phyloP scores from a whole-genome alignment of 2,797 vertebrate species.

The Okamejei kenojei region DNA sequence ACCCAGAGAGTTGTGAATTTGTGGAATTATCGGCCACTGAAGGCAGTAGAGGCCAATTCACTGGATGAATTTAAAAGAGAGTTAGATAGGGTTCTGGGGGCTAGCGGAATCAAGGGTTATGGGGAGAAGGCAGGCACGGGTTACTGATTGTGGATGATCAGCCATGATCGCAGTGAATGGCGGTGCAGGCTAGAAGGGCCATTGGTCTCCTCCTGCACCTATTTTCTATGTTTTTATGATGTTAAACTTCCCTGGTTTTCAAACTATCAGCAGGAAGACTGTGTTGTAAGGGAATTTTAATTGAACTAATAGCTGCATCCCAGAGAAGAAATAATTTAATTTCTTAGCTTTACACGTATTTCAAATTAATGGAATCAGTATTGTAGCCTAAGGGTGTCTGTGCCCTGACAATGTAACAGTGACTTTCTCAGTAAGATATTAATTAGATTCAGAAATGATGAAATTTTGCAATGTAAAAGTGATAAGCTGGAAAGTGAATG shows the following conservation, averaged over 20 bases:
- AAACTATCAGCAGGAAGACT: not conserved
- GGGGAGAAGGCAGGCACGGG: no score
- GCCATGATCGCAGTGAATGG: no score
- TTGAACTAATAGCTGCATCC: not conserved
- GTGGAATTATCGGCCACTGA: no score
- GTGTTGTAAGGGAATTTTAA: not conserved
- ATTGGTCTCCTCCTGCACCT: no score
- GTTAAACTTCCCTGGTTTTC: not conserved
- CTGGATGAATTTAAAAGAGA: no score
- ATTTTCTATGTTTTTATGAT: no score
- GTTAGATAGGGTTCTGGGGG: no score
- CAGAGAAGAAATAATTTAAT: not conserved
- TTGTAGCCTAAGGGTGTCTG: not conserved
- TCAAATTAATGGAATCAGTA: not conserved
- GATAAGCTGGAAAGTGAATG: not conserved
- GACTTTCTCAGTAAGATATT: not conserved
- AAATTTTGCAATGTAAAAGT: not conserved
- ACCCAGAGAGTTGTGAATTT: no score
- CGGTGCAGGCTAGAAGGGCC: no score
- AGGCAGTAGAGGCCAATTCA: no score
- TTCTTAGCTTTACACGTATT: not conserved
- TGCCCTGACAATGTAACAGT: not conserved
- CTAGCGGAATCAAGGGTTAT: no score
- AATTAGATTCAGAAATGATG: not conserved
- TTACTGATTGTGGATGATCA: no score